Evolutionary conservation across 1,140 invertebrate species (phyloP).

Genomic region (Zaprionus tsacasi): DNA sequence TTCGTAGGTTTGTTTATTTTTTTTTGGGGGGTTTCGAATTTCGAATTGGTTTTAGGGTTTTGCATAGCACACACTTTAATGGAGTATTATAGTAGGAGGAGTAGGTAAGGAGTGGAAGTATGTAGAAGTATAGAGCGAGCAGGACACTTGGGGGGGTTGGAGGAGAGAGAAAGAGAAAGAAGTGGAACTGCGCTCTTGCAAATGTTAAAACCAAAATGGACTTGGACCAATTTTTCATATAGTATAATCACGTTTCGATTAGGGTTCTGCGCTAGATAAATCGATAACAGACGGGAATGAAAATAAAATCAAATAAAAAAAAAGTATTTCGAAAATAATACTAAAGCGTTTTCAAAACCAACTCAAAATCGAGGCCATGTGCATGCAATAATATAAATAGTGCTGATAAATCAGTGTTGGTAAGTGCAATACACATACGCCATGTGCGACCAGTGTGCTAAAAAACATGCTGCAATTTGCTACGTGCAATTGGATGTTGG

Average conservation of each 20-base stretch:
- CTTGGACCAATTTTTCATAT: constrained; percentile 17
- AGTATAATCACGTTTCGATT: constrained; percentile 9
- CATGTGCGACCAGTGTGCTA: neutral
- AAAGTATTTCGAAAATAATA: constrained; percentile 11
- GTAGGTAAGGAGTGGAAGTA: neutral
- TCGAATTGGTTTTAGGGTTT: constrained; percentile 59
- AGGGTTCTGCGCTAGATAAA: constrained; percentile 9
- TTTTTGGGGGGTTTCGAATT: constrained; percentile 35
- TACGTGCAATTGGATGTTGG: neutral
- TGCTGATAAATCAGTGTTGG: constrained; percentile 13
- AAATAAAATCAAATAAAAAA: constrained; percentile 4
- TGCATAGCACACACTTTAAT: constrained; percentile 51
- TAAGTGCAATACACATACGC: neutral
- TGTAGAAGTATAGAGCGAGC: neutral
- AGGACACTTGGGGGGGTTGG: neutral
- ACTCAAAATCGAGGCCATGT: constrained; percentile 16
- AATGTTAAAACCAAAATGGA: constrained; percentile 41
- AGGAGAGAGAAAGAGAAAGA: constrained; percentile 6
- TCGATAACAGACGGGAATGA: constrained; percentile 5
- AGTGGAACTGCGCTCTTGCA: constrained; percentile 23
- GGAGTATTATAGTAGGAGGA: neutral
- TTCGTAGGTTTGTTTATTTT: neutral
- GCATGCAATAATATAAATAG: constrained; percentile 4
- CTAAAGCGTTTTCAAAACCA: neutral
- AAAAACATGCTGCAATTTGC: neutral